A percentile compares a stretch with the other conserved stretches of the same genome.
Evolutionary conservation across 2,888 invertebrate species (phyloP).

Genomic region (Cantharis rustica): DNA sequence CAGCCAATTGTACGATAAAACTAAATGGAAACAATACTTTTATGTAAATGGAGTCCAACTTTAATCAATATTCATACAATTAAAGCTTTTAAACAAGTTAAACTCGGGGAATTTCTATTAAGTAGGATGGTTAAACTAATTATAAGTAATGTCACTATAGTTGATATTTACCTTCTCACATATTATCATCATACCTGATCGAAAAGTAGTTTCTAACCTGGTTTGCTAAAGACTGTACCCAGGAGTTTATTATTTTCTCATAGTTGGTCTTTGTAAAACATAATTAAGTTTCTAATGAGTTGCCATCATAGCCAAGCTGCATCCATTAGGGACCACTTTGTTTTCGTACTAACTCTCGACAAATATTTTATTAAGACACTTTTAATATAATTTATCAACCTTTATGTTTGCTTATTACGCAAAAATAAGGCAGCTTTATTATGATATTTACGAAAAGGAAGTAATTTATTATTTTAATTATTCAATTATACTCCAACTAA

Average conservation of each 20-base stretch:
- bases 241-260: slow-evolving; percentile 20
- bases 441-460: neutral
- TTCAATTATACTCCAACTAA: neutral
- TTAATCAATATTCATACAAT: neutral
- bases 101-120: neutral
- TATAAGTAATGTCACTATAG: neutral
- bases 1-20: neutral
- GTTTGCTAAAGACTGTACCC: neutral
- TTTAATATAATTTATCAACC: slow-evolving; percentile 18
- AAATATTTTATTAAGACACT: slow-evolving; percentile 29
- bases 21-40: neutral
- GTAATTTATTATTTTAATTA: neutral
- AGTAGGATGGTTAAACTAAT: neutral
- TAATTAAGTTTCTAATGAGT: slow-evolving; percentile 28
- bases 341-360: slow-evolving; percentile 23
- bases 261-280: slow-evolving; percentile 18
- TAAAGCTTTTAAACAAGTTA: neutral
- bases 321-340: slow-evolving; percentile 30
- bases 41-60: neutral
- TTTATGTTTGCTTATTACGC: slow-evolving; percentile 7
- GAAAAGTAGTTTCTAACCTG: neutral
- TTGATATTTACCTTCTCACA: neutral
- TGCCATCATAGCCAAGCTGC: slow-evolving; percentile 18
- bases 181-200: neutral
- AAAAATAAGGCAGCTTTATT: neutral